A percentile compares a stretch with the other conserved stretches of the same genome.
These are phyloP conservation scores for Dolichallabes microphthalmus DNA, from an alignment of 2,113 vertebrate species.

Conservation along the genomic window DNA sequence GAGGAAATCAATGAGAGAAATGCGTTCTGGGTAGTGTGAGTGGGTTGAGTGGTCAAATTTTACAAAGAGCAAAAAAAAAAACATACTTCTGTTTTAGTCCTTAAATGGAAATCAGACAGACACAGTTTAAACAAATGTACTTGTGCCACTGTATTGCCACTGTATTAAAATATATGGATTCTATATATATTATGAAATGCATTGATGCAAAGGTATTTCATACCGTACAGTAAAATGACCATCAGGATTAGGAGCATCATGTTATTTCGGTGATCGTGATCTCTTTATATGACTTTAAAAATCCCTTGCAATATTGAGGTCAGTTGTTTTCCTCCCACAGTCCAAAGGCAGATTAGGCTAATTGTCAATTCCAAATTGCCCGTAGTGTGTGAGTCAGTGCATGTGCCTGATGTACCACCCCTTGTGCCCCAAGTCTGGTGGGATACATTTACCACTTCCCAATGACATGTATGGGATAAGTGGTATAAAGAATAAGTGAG, in stretches of 20 bases:
- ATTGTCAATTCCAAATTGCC: no score
- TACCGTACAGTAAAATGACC: background rate
- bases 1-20: background rate
- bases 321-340: no score
- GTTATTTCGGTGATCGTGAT: background rate
- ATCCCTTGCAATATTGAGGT: background rate
- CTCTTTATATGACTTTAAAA: background rate
- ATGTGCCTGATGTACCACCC: no score
- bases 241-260: background rate
- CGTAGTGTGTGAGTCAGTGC: no score
- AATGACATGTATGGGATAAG: no score
- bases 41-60: background rate
- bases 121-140: background rate
- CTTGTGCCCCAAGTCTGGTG: no score
- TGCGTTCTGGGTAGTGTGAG: background rate
- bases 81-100: background rate
- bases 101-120: background rate
- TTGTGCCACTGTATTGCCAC: background rate
- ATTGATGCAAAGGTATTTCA: background rate
- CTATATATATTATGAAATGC: background rate
- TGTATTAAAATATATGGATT: no score
- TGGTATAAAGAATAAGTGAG: no score
- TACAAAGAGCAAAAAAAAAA: background rate
- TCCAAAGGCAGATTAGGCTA: no score
- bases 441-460: no score